These are phyloP conservation scores for Puma concolor DNA, from an alignment of 2,113 vertebrate genomes.

Conservation along the genomic window DNA sequence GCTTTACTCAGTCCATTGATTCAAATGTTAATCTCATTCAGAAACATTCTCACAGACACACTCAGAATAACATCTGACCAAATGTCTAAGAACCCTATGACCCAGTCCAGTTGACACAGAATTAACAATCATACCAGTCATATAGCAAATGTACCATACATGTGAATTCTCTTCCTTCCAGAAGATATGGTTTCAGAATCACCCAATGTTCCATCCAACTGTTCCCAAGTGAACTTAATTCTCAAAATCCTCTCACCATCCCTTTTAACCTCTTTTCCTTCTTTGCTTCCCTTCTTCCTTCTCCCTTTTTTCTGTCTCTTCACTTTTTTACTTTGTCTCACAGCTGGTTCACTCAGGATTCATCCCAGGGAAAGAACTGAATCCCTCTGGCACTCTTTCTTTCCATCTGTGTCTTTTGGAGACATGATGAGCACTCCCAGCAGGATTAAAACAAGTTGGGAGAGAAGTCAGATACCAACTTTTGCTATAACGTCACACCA, in stretches of 20 bases:
- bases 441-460: conserved; percentile 24
- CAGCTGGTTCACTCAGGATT: background rate
- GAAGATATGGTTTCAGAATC: background rate
- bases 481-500: conserved; percentile 67
- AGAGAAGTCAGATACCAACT: conserved; percentile 61
- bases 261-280: background rate
- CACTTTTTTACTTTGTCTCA: conserved; percentile 45
- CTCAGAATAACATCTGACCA: background rate
- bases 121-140: background rate
- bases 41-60: background rate
- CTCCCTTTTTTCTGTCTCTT: background rate
- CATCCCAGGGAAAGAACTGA: background rate
- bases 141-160: background rate
- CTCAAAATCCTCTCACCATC: background rate
- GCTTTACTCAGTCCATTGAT: background rate
- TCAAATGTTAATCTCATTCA: background rate
- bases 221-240: background rate
- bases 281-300: background rate
- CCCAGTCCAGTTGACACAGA: background rate
- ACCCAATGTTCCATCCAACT: background rate
- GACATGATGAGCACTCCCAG: background rate
- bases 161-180: background rate
- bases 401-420: background rate
- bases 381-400: background rate
- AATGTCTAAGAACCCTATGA: background rate